Evolutionary conservation across 2,888 invertebrate genomes (phyloP).

Genomic region (Spodoptera exigua): DNA sequence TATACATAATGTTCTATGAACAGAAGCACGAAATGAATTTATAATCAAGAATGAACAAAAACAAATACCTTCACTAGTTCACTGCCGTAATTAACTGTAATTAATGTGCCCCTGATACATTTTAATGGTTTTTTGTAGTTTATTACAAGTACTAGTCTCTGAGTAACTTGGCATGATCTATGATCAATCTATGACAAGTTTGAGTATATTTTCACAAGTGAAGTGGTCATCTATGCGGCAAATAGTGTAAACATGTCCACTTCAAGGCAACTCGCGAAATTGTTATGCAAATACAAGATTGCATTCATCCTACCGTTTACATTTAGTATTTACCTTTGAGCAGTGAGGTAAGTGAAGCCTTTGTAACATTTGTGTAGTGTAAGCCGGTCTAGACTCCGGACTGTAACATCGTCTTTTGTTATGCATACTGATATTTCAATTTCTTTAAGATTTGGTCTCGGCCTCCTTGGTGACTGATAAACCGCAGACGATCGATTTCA

Average conservation of each 20-base stretch:
- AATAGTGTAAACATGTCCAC: constrained; percentile 54
- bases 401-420: constrained; percentile 29
- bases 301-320: constrained; percentile 65
- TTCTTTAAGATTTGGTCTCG: neutral
- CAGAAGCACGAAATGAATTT: constrained; percentile 38
- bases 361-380: constrained; percentile 30
- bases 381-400: no score
- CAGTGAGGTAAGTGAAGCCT: constrained; percentile 43
- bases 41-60: constrained; percentile 34
- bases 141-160: constrained; percentile 18
- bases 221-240: constrained; percentile 51
- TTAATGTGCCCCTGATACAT: constrained; percentile 53
- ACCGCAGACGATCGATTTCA: no score
- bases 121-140: constrained; percentile 40
- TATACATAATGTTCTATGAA: constrained; percentile 13
- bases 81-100: constrained; percentile 48
- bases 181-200: constrained; percentile 59
- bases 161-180: constrained; percentile 23
- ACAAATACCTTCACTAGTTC: constrained; percentile 45
- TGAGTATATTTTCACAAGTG: constrained; percentile 38
- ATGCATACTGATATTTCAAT: constrained; percentile 9
- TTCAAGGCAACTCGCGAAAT: constrained; percentile 78
- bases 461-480: no score
- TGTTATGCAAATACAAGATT: constrained; percentile 78
- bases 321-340: constrained; percentile 59